Percentiles rank a stretch among this genome's conserved stretches.
Conservation (phyloP, 2,113 vertebrate species). For the Taurulus bubalis region DNA sequence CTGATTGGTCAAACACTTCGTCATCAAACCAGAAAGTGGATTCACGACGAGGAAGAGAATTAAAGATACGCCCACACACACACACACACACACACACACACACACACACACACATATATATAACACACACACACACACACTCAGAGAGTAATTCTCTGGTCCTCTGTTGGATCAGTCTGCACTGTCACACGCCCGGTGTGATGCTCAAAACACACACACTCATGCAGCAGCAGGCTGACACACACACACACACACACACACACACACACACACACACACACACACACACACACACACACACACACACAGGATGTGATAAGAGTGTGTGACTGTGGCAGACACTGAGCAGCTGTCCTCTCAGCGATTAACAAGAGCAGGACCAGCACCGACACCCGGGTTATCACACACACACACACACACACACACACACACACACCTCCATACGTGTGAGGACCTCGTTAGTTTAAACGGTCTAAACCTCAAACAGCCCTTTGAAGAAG, state of each 20-base stretch:
- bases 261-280: slow-evolving; percentile 50
- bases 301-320: slow-evolving; percentile 62
- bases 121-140: too few species aligned
- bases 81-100: too few species aligned
- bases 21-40: too few species aligned
- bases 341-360: slow-evolving; percentile 76
- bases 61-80: too few species aligned
- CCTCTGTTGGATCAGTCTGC: slow-evolving; percentile 1
- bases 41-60: too few species aligned
- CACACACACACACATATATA: too few species aligned
- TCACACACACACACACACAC: slow-evolving; percentile 41
- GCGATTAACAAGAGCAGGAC: slow-evolving; percentile 44
- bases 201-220: background rate
- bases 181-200: background rate
- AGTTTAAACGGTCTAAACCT: too few species aligned
- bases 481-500: background rate
- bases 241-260: background rate
- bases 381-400: slow-evolving; percentile 37
- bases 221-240: background rate
- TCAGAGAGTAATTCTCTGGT: too few species aligned
- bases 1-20: too few species aligned
- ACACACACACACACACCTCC: slow-evolving; percentile 20
- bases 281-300: slow-evolving; percentile 39
- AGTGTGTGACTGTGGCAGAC: slow-evolving; percentile 68
- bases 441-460: background rate